These are phyloP conservation scores for Artemia sp. DNA, from an alignment of 2,888 invertebrate genomes.

Conservation along the genomic window DNA sequence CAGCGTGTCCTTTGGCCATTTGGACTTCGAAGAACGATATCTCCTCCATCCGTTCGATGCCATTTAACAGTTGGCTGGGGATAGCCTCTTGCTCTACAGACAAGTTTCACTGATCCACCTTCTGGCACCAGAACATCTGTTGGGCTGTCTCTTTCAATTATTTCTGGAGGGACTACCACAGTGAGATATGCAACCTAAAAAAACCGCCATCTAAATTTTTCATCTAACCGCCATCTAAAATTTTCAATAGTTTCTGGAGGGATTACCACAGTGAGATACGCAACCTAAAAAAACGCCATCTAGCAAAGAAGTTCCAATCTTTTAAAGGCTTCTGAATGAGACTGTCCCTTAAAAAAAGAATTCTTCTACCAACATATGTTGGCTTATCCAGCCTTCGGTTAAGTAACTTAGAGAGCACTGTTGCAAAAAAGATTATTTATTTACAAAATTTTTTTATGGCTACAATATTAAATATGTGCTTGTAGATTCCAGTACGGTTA, in stretches of 20 bases:
- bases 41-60: conserved; percentile 63
- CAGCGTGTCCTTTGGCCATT: conserved; percentile 47
- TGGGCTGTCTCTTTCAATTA: conserved; percentile 38
- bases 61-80: conserved; percentile 62
- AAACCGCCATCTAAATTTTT: not conserved
- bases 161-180: conserved; percentile 80
- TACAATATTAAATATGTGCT: no score
- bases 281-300: conserved; percentile 42
- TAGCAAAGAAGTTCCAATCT: no score
- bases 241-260: conserved; percentile 65
- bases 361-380: no score
- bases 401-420: no score
- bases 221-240: no score
- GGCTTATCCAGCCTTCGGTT: no score
- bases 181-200: conserved; percentile 60
- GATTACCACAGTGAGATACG: conserved; percentile 64
- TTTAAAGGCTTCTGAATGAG: no score
- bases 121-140: conserved; percentile 68
- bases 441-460: no score
- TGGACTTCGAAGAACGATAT: conserved; percentile 56
- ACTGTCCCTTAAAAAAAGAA: no score
- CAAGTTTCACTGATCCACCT: conserved; percentile 44
- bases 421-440: no score
- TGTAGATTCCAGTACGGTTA: no score
- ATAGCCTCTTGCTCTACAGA: conserved; percentile 45